Conservation (phyloP, 2,888 invertebrate genomes). For the Hartigia nigra region DNA sequence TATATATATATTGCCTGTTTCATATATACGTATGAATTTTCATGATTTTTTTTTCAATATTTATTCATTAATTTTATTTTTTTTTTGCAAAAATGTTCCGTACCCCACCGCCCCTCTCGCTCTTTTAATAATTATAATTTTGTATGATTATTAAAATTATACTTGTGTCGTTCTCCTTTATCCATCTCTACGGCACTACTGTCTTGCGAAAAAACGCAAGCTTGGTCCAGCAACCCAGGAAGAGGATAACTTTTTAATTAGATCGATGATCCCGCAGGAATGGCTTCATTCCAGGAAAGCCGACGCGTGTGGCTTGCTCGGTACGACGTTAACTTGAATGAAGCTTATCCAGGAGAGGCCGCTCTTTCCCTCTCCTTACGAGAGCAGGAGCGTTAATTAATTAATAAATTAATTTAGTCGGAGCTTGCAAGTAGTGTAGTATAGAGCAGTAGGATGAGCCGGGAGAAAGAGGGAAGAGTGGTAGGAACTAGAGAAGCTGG, state of each 20-base stretch:
- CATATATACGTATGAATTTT: too few species aligned
- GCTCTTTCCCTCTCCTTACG: constrained; percentile 19
- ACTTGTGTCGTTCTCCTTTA: neutral
- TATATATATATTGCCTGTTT: neutral
- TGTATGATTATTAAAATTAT: neutral
- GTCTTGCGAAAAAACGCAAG: neutral
- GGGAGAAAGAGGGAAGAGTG: constrained; percentile 18
- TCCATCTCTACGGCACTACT: neutral
- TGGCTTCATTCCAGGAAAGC: neutral
- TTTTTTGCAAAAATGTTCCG: neutral
- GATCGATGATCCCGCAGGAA: neutral
- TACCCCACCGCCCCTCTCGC: too few species aligned
- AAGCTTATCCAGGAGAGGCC: constrained; percentile 20
- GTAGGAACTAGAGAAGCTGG: constrained; percentile 5
- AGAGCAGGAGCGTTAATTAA: constrained; percentile 41
- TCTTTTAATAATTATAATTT: neutral
- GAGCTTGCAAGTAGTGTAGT: constrained; percentile 14
- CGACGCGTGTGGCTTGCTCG: constrained; percentile 27
- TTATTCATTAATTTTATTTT: neutral
- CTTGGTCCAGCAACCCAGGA: neutral
- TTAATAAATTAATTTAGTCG: constrained; percentile 47
- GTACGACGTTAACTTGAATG: constrained; percentile 4
- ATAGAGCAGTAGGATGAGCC: constrained; percentile 3
- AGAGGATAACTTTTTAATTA: neutral
- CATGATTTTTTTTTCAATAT: neutral